Base-by-base conservation (phyloP, 2,888 invertebrate genomes). In the Emesis furor region DNA sequence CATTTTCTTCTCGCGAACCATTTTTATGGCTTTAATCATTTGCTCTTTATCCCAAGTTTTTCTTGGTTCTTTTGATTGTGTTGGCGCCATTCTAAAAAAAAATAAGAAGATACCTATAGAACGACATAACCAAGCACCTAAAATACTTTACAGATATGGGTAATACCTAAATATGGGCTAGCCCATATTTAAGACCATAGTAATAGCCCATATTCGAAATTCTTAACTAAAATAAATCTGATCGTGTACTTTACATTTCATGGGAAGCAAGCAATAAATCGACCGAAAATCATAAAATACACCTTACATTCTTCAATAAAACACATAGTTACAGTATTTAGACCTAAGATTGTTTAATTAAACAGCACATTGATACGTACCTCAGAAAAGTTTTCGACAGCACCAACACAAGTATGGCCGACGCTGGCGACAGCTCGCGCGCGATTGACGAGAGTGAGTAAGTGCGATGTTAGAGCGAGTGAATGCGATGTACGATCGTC, bases 401-500 rank as follows among this genome's bases (percentile, higher is more conserved):
- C 67, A 75, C 37, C 39, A 62, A 65, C 39, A 39, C 62, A 39
- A 65, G 65, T 39, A 65, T 59, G 65, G 39, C 39, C 39, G 62
- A 65, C 67, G 62, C 39, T 67, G 65, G 75, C 39, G 62, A 37
- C 67, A 67, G 37, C 67, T 75, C 75, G 67, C 75, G 73, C 32
- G 51, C 65, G 17, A 75, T 17, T 75, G 67, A 75, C 62, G 67
- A 75, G 67, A 75, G 14, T 65, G 75, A 75, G 62, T 75, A 35
- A 62, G 39, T 37, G 62, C 35, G 73, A 73, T 73, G 51, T 51
- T 42, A 51, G 51, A 51, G 51, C 24, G 42, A 73, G 46, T 51
- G 73, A 73, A 73, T 51, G 73, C 73, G 73, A 80, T 71, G 62
- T 59, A 75, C 32, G 71, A 80, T 76, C 37, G 80, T 76, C 76